phyloP scores from a whole-genome alignment of 2,797 vertebrate species.

The Holocentrus rufus region DNA sequence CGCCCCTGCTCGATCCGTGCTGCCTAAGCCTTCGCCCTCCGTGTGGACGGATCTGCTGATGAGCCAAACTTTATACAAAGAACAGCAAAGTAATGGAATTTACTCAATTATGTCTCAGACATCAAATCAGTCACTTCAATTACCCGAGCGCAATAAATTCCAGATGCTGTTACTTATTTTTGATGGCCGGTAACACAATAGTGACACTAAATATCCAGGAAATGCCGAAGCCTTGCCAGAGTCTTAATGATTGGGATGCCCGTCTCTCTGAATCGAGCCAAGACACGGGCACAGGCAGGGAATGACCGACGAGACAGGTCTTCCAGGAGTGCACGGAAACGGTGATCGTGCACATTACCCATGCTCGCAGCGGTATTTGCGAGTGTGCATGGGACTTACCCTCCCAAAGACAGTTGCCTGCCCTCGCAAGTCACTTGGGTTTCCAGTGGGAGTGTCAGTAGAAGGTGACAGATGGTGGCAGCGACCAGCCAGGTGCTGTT shows the following conservation, averaged over 20 bases:
- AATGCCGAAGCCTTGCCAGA: neutral
- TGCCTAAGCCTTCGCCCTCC: slow-evolving; percentile 18
- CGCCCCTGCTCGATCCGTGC: slow-evolving; percentile 11
- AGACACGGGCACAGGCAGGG: slow-evolving; percentile 9
- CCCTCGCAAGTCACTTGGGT: slow-evolving; percentile 51
- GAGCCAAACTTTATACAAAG: slow-evolving; percentile 15
- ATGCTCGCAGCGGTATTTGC: slow-evolving; percentile 31
- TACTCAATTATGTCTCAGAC: slow-evolving; percentile 20
- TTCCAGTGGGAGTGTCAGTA: slow-evolving; percentile 48
- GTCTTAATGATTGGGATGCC: slow-evolving; percentile 23
- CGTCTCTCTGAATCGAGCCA: neutral
- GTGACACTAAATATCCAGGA: slow-evolving; percentile 12
- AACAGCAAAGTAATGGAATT: slow-evolving; percentile 6
- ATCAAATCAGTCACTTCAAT: slow-evolving; percentile 20
- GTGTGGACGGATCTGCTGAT: slow-evolving; percentile 40
- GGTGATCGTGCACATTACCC: neutral
- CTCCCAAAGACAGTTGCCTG: slow-evolving; percentile 40
- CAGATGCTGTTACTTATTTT: slow-evolving; percentile 34
- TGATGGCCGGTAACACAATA: slow-evolving; percentile 17
- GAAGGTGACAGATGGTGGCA: slow-evolving; percentile 72
- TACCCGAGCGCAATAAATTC: slow-evolving; percentile 14
- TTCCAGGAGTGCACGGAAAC: neutral
- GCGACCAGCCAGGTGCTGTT: slow-evolving; percentile 70
- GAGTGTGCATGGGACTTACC: slow-evolving; percentile 28
- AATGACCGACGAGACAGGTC: neutral